Evolutionary conservation across 2,888 invertebrate species (phyloP).

Genomic region (Thymelicus lineola): DNA sequence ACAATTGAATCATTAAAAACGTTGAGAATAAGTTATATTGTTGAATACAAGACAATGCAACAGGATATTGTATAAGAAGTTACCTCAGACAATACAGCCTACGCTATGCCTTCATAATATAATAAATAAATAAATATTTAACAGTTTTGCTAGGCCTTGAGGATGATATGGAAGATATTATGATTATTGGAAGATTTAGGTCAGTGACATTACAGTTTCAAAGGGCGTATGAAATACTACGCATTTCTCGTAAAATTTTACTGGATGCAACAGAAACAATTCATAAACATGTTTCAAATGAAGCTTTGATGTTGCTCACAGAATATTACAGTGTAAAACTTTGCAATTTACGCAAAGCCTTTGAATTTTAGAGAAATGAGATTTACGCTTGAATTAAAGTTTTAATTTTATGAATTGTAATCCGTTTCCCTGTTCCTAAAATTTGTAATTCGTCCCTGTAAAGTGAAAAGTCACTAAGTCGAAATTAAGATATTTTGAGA

Average conservation of each 20-base stretch:
- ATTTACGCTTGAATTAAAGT: slow-evolving; percentile 34
- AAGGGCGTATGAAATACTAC: slow-evolving; percentile 19
- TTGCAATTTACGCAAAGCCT: slow-evolving; percentile 36
- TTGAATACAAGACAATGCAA: too few species aligned
- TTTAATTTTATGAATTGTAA: slow-evolving; percentile 23
- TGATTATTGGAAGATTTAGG: background rate
- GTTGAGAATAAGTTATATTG: too few species aligned
- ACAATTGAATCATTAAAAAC: too few species aligned
- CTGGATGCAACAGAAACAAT: slow-evolving; percentile 34
- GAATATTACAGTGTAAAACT: slow-evolving; percentile 35
- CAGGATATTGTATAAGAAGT: too few species aligned
- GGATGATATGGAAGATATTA: too few species aligned
- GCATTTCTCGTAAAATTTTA: slow-evolving; percentile 28
- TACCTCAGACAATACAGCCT: too few species aligned
- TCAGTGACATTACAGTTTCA: slow-evolving; percentile 9
- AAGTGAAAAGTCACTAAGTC: background rate
- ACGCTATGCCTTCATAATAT: too few species aligned
- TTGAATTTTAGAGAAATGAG: slow-evolving; percentile 31
- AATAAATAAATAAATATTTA: too few species aligned
- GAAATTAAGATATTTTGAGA: background rate
- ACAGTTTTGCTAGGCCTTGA: too few species aligned
- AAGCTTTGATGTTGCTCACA: slow-evolving; percentile 36
- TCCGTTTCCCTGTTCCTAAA: slow-evolving; percentile 6
- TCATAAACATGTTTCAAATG: slow-evolving; percentile 35
- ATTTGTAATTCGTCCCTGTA: background rate